Evolutionary conservation across 1,140 invertebrate genomes (phyloP).

Genomic region (Goniozus legneri): DNA sequence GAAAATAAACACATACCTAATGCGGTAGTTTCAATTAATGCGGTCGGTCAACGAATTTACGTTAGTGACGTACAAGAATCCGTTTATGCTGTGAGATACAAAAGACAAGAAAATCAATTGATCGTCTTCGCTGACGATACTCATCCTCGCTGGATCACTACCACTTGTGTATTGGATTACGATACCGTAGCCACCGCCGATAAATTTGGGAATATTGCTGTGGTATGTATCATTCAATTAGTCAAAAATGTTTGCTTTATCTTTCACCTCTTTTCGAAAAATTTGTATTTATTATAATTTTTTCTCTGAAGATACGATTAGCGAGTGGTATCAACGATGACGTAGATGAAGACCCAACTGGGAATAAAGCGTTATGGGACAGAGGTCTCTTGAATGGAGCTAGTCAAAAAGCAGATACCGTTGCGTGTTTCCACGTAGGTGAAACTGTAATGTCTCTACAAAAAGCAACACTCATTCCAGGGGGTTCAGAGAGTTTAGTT

Average conservation of each 20-base stretch:
- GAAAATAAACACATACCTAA: conserved; percentile 99
- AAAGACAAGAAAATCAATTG: conserved; percentile 92
- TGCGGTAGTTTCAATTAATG: conserved; percentile 88
- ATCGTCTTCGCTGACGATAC: conserved; percentile 99
- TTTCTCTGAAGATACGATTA: conserved; percentile 64
- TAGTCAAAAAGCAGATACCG: conserved; percentile 93
- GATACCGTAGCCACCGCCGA: conserved; percentile 95
- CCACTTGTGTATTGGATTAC: conserved; percentile 91
- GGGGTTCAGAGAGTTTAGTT: conserved; percentile 92
- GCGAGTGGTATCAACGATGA: conserved; percentile 92
- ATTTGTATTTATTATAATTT: conserved; percentile 1
- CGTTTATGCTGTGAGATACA: conserved; percentile 94
- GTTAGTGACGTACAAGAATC: conserved; percentile 97
- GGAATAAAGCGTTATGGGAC: conserved; percentile 98
- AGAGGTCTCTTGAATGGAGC: conserved; percentile 93
- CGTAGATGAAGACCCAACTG: conserved; percentile 98
- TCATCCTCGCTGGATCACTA: conserved; percentile 93
- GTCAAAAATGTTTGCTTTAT: neutral
- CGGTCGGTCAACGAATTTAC: conserved; percentile 89
- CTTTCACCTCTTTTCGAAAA: neutral
- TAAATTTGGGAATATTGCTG: conserved; percentile 97
- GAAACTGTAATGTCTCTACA: conserved; percentile 89
- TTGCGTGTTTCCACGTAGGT: conserved; percentile 93
- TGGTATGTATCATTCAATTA: conserved; percentile 60
- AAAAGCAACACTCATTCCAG: conserved; percentile 94